Conservation (phyloP, 2,113 vertebrate genomes). For the Nannobrachium achirus region DNA sequence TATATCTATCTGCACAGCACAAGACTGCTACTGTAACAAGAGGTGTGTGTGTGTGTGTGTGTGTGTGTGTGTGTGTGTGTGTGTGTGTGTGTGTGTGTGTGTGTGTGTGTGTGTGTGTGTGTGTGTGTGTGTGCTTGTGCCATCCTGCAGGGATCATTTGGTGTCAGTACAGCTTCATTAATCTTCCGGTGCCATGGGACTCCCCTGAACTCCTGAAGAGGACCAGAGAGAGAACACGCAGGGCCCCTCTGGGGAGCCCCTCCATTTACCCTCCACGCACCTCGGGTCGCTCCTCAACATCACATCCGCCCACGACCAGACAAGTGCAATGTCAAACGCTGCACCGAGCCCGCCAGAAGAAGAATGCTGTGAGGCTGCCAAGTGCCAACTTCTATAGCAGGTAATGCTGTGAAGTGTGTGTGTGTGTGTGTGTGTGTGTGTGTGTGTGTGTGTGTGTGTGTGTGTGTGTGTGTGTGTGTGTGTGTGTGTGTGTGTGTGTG, state of each 20-base stretch:
- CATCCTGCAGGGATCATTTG: conserved; percentile 62
- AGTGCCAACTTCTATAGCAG: conserved; percentile 12
- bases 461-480: not conserved
- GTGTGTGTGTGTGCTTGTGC: not conserved
- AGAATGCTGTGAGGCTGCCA: not conserved
- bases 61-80: conserved; percentile 19
- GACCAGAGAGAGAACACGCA: conserved; percentile 59
- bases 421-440: not conserved
- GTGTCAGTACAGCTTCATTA: conserved; percentile 74
- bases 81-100: conserved; percentile 12
- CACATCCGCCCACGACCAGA: conserved; percentile 34
- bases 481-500: not conserved
- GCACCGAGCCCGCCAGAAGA: conserved; percentile 1
- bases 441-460: conserved; percentile 1
- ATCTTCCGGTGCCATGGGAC: conserved; percentile 68
- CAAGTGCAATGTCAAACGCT: conserved; percentile 62
- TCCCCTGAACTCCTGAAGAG: conserved; percentile 71
- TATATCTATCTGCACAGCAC: conserved; percentile 11
- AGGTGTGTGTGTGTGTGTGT: not conserved
- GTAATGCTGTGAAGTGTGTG: not conserved
- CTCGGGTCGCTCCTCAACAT: conserved; percentile 62
- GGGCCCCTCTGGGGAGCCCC: conserved; percentile 47
- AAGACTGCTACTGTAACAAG: conserved; percentile 14
- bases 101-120: conserved; percentile 3
- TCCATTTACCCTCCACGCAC: conserved; percentile 71